Percentiles rank a stretch among this genome's conserved stretches.
These are phyloP conservation scores for Myiothlypis coronata DNA, from an alignment of 2,797 vertebrate species.

Conservation along the genomic window DNA sequence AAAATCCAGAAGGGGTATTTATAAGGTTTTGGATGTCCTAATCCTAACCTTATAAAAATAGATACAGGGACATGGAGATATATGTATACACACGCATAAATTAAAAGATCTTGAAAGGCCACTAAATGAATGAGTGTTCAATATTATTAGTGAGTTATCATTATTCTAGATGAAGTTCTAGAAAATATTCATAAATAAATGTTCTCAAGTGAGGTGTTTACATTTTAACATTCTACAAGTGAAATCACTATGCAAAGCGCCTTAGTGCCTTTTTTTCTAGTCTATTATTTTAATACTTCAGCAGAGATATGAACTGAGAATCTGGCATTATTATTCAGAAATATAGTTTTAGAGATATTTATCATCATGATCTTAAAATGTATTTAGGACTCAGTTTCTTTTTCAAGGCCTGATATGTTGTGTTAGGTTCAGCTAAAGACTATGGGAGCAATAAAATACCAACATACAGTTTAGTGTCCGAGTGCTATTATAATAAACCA, in stretches of 20 bases:
- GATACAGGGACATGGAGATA: rapidly evolving
- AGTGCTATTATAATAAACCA: not conserved
- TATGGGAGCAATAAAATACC: not conserved
- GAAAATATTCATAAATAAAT: not conserved
- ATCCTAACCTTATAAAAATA: not conserved
- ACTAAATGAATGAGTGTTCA: not conserved
- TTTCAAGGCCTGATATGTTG: not conserved
- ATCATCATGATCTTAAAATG: not conserved
- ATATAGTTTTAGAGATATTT: not conserved
- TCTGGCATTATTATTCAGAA: not conserved
- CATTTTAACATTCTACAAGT: not conserved
- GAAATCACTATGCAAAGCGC: not conserved
- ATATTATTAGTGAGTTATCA: not conserved
- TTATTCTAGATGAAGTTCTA: not conserved
- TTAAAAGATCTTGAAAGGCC: not conserved
- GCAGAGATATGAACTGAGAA: not conserved
- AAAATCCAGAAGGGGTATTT: not conserved
- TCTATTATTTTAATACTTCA: not conserved
- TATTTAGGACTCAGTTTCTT: not conserved
- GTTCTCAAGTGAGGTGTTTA: not conserved
- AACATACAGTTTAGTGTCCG: not conserved
- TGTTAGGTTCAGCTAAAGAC: not conserved
- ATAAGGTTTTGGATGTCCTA: not conserved
- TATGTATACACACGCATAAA: rapidly evolving
- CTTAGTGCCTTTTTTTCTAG: not conserved